Conservation (phyloP, 2,113 vertebrate species). For the Scalopus aquaticus region DNA sequence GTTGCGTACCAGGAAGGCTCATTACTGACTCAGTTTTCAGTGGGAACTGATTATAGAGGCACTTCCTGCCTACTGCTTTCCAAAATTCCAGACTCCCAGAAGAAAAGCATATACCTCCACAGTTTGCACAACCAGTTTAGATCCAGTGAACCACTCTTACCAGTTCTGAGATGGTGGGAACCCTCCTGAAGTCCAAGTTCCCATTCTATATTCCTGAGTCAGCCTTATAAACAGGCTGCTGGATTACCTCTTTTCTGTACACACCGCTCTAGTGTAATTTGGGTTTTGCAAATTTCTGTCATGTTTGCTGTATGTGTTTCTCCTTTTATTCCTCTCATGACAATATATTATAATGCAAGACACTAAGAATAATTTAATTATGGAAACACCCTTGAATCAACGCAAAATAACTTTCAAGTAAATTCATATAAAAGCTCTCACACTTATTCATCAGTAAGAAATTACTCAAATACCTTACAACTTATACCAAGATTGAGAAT, state of each 20-base stretch:
- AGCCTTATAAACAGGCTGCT: not conserved
- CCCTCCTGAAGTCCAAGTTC: not conserved
- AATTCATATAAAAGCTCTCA: not conserved
- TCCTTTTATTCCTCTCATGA: not conserved
- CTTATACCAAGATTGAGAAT: not conserved
- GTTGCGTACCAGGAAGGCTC: not conserved
- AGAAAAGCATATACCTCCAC: not conserved
- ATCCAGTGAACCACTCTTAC: not conserved
- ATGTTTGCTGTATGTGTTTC: not conserved
- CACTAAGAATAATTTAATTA: not conserved
- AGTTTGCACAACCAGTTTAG: not conserved
- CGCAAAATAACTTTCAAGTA: not conserved
- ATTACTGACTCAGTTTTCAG: not conserved
- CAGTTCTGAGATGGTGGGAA: not conserved
- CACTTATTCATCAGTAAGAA: not conserved
- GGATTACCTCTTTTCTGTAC: not conserved
- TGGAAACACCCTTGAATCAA: not conserved
- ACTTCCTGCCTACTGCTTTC: not conserved
- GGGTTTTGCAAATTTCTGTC: not conserved
- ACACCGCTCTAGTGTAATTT: no score
- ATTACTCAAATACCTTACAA: not conserved
- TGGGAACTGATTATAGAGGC: not conserved
- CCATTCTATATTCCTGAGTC: not conserved
- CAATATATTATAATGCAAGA: not conserved
- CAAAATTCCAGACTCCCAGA: not conserved